A percentile compares a stretch with the other conserved stretches of the same genome.
phyloP scores from a whole-genome alignment of 2,113 vertebrate species.

The Aepyceros melampus region DNA sequence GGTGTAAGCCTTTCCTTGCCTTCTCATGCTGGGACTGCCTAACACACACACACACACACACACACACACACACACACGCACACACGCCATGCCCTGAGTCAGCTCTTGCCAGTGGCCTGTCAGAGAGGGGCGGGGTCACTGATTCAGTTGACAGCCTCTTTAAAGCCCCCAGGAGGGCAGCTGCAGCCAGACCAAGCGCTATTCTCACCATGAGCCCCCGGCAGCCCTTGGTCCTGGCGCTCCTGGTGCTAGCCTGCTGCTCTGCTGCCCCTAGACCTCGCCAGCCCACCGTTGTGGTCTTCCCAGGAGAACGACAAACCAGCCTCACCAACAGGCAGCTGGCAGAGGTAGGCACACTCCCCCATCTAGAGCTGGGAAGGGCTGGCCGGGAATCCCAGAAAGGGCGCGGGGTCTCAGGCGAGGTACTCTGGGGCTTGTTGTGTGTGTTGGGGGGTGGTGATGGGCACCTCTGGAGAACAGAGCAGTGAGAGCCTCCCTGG shows the following conservation, averaged over 20 bases:
- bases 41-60: background rate
- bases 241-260: slow-evolving; percentile 46
- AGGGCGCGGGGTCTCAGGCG: background rate
- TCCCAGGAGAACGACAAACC: background rate
- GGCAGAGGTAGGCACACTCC: slow-evolving; percentile 48
- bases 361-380: background rate
- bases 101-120: background rate
- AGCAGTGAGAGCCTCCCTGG: background rate
- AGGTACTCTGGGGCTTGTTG: background rate
- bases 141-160: slow-evolving; percentile 33
- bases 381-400: background rate
- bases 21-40: slow-evolving; percentile 28
- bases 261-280: background rate
- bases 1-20: slow-evolving; percentile 54
- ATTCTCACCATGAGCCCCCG: slow-evolving; percentile 52
- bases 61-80: background rate
- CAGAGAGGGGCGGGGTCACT: slow-evolving; percentile 47
- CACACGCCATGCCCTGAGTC: slow-evolving; percentile 50
- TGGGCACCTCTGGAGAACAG: background rate
- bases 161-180: slow-evolving; percentile 47
- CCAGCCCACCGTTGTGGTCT: background rate
- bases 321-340: slow-evolving; percentile 42
- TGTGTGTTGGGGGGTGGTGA: background rate
- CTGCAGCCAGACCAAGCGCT: slow-evolving; percentile 15
- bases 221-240: slow-evolving; percentile 12